Base-by-base conservation (phyloP, 2,888 invertebrate species). In the Plebejus anna region DNA sequence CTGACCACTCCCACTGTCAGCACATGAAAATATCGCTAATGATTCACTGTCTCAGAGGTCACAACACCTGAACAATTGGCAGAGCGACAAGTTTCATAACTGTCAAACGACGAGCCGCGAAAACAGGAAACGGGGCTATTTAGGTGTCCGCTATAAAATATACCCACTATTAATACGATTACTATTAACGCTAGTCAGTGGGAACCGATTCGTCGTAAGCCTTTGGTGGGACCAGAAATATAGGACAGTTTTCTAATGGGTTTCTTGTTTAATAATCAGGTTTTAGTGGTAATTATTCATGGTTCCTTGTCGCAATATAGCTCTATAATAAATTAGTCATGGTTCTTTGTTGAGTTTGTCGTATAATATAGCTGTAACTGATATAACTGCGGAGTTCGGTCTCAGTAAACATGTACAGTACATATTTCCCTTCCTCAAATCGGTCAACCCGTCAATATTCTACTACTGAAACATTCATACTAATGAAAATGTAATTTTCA, bases 101-200 rank as follows among this genome's bases (percentile, higher is more conserved):
- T 82, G 81, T 78, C 79, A 78, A 82, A 82, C 84, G 83, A 82
- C 84, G 83, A 83, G 84, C 82, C 84, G 85, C 84, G 88, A 88
- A 89, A 90, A 92, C 92, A 92, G 92, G 93, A 93, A 92, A 92
- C 89, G 83, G 82, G 82, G 86, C 86, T 89, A 87, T 90, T 89
- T 89, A 87, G 87, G 87, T 87, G 84, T 84, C 86, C 84, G 84
- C 78, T 79, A 78, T 77, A 47, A 78, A 79, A 73, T 73, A 73
- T 28, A 32, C 66, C 13, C 32, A 32, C 47, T 73, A 73, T 55
- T 73, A 77, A 78, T 79, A 80, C 75, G 38, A 70, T 61, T 70
- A 76, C 16, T 73, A 77, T 73, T 76, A 73, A 61, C 72, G 57
- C 42, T 16, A 75, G 16, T 55, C 51, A 79, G 76, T 77, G 47